These are phyloP conservation scores for Schizotus pectinicornis DNA, from an alignment of 2,888 invertebrate genomes.

Conservation along the genomic window DNA sequence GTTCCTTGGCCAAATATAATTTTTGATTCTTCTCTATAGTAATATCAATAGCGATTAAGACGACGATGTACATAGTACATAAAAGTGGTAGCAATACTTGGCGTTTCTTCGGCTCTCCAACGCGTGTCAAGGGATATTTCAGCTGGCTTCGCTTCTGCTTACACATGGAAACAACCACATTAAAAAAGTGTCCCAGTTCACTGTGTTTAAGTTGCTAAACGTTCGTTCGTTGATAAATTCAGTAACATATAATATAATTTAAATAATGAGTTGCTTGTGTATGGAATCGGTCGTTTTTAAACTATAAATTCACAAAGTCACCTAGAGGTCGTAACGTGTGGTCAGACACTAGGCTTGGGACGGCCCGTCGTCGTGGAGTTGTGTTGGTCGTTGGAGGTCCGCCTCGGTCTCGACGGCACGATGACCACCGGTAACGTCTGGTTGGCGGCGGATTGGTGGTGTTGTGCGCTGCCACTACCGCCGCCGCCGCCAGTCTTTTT, in stretches of 20 bases:
- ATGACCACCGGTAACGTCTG: constrained; percentile 55
- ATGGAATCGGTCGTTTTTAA: constrained; percentile 51
- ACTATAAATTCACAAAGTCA: constrained; percentile 50
- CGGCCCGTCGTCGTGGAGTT: constrained; percentile 34
- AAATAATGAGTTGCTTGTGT: constrained; percentile 26
- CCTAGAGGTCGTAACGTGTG: constrained; percentile 55
- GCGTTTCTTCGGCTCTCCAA: constrained; percentile 32
- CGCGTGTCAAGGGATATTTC: constrained; percentile 30
- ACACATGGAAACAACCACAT: constrained; percentile 50
- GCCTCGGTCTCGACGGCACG: constrained; percentile 51
- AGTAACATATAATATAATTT: constrained; percentile 39
- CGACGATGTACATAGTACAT: constrained; percentile 26
- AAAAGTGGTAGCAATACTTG: constrained; percentile 16
- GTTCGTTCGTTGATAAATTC: constrained; percentile 50
- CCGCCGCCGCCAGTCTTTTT: constrained; percentile 38
- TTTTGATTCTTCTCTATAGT: constrained; percentile 22
- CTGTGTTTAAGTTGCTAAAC: constrained; percentile 50
- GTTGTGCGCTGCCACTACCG: constrained; percentile 28
- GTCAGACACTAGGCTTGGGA: constrained; percentile 54
- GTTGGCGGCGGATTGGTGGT: constrained; percentile 8
- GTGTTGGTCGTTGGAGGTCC: constrained; percentile 37
- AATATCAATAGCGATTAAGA: constrained; percentile 15
- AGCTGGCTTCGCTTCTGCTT: constrained; percentile 24
- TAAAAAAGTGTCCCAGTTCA: constrained; percentile 49
- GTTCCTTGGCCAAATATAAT: constrained; percentile 21